A percentile compares a stretch with the other conserved stretches of the same genome.
Conservation (phyloP, 2,888 invertebrate genomes). For the Isotomurus palustris region DNA sequence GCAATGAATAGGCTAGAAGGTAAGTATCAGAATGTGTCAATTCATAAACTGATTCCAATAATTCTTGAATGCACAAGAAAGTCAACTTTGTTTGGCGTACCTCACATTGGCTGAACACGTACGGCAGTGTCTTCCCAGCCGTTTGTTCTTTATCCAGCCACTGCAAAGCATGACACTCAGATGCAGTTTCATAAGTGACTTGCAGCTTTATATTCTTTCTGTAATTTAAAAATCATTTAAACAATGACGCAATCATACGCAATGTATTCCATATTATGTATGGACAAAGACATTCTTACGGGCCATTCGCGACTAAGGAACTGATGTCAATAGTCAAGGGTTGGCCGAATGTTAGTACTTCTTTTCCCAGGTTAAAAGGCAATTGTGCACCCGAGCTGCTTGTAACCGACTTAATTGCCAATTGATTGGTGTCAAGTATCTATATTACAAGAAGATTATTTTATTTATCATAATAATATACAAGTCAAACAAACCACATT, state of each 20-base stretch:
- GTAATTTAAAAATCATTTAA: no score
- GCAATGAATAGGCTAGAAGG: constrained; percentile 27
- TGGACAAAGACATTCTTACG: no score
- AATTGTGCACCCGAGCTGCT: constrained; percentile 55
- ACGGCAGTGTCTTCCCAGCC: constrained; percentile 77
- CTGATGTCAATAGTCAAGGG: constrained; percentile 61
- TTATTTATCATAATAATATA: no score
- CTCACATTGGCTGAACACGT: constrained; percentile 52
- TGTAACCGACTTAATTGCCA: constrained; percentile 63
- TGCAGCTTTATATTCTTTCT: no score
- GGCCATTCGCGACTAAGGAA: constrained; percentile 46
- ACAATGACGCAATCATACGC: not conserved
- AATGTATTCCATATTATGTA: no score
- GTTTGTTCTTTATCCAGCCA: constrained; percentile 86
- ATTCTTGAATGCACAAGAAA: no score
- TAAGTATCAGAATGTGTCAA: not conserved
- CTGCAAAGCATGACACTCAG: constrained; percentile 80
- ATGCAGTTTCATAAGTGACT: constrained; percentile 47
- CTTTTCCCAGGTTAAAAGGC: constrained; percentile 59
- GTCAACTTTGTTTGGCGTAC: constrained; percentile 13
- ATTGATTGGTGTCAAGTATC: constrained; percentile 70
- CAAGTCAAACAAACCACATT: no score
- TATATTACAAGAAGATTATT: no score
- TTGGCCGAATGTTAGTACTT: constrained; percentile 67
- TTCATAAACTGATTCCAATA: no score